Evolutionary conservation across 2,797 vertebrate genomes (phyloP), one percentile per base, ranked within the genome.

Genomic region (Hipposideros larvatus): DNA sequence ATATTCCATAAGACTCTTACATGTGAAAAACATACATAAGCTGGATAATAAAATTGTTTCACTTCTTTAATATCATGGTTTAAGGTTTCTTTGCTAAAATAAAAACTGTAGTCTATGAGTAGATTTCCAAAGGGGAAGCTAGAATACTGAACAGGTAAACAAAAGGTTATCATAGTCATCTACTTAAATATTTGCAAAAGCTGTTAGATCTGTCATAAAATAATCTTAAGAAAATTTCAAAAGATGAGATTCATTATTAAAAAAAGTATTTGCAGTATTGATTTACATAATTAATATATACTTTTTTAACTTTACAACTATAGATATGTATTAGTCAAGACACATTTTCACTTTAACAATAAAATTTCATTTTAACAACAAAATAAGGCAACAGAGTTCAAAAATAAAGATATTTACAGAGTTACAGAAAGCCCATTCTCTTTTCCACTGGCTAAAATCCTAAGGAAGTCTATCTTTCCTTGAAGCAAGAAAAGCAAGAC

Each of bases 301-400:
- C 4, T 46, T 78, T 61, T 57, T 90, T 86, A 90, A 73, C 26
- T 61, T 41, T 82, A 28, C 48, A 84, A 55, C 28, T 66, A 57
- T 22, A 92, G 28, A 46, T 70, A 26, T 18, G 4, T 71, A 14
- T 53, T 46, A 57, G 37, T 92, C 18, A 97, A 96, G 43, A 55
- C 2, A 41, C 21, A n/a, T 94, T 96, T 93, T 93, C 46, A 84
- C 41, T 83, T 74, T 89, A 91, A 59, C 59, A 95, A n/a, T 91
- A 79, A 86, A 83, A 37, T 88, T 57, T 88, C 57, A 37, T 46
- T 86, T 74, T 89, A 91, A 65, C 57, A 95, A n/a, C 89, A 78
- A 86, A 83, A 37, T 87, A 43, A 92, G 34, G 71, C n/a, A 71
- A 80, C 7, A 66, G 26, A 87, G 16, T 73, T 80, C 59, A 57